These are phyloP conservation scores for western clawed frog (Xenopus tropicalis) DNA, from an alignment of 2,113 vertebrate species.

Conservation along the genomic window UCB_Xtro_10.0 CM004447.2:8112001-8112500, in stretches of 20 bases:
- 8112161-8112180: too few relatives aligned
- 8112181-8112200: too few relatives aligned
- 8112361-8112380: not conserved
- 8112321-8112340: conserved; percentile 80
- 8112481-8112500: not conserved
- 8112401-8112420: not conserved
- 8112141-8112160: too few relatives aligned
- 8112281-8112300: conserved; percentile 61
- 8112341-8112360: conserved; percentile 32
- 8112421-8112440: not conserved
- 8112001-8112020: conserved; percentile 81
- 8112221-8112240: not conserved
- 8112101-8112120: conserved; percentile 76
- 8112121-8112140: too few relatives aligned
- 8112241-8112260: too few relatives aligned
- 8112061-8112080: conserved; percentile 80
- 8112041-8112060: conserved; percentile 84
- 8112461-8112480: not conserved
- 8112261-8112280: not conserved
- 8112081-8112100: conserved; percentile 79
- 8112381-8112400: not conserved
- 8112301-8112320: conserved; percentile 89
- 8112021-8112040: conserved; percentile 77
- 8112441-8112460: not conserved
- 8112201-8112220: too few relatives aligned